These are phyloP conservation scores for Tetrapedia diversipes DNA, from an alignment of 2,888 invertebrate genomes.

Conservation along the genomic window DNA sequence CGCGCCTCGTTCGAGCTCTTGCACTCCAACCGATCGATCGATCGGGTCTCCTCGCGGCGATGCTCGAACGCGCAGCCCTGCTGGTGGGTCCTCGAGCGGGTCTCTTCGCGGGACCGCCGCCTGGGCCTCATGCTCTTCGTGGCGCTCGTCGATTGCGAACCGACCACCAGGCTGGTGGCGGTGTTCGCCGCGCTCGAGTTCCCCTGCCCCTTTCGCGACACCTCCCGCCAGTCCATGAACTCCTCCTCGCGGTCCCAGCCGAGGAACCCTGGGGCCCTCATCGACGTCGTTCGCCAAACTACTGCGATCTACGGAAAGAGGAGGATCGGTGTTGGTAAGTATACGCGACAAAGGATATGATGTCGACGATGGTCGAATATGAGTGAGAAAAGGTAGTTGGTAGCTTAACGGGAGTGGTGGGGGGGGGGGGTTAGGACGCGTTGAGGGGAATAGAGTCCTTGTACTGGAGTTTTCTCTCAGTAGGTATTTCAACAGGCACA, in stretches of 20 bases:
- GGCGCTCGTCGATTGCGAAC: conserved; percentile 75
- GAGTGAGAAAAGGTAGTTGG: not conserved
- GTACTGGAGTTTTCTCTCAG: no score
- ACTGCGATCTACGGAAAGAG: conserved; percentile 78
- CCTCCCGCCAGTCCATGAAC: conserved; percentile 82
- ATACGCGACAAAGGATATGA: not conserved
- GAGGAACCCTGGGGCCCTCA: conserved; percentile 82
- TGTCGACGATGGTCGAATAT: not conserved
- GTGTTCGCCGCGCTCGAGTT: conserved; percentile 46
- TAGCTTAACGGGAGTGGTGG: no score
- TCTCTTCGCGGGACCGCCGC: conserved; percentile 74
- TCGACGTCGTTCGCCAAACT: conserved; percentile 81
- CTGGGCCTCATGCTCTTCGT: conserved; percentile 72
- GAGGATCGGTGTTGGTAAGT: not conserved
- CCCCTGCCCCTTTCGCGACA: conserved; percentile 65
- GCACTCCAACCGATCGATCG: conserved; percentile 64
- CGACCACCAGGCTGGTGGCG: conserved; percentile 45
- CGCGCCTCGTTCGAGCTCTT: conserved; percentile 32
- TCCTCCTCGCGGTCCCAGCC: conserved; percentile 82
- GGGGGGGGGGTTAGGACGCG: no score
- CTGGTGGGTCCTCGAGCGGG: conserved; percentile 75
- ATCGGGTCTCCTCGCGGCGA: conserved; percentile 60
- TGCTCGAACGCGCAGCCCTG: conserved; percentile 60
- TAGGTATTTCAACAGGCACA: no score
- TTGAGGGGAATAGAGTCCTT: no score